Base-by-base conservation (phyloP, 1,140 invertebrate species). In the Zaprionus lachaisei region DNA sequence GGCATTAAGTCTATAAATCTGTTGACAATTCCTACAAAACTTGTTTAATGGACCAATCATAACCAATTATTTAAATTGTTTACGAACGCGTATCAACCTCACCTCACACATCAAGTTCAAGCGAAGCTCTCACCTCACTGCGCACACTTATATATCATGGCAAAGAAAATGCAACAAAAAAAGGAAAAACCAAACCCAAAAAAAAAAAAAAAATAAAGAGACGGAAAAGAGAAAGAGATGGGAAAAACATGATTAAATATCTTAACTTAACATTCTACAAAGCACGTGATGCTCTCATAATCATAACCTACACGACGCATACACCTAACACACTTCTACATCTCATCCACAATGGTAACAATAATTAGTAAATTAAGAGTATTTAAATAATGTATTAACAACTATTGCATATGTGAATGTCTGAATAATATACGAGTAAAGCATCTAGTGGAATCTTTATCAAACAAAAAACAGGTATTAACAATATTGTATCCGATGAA, bases 341-440 rank as follows among this genome's bases (percentile, higher is more conserved):
- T 86, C 80, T 81, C 87, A 91, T 91, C 87, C 80, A 90, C 83
- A 91, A 91, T 87, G 87, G 87, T 91, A 91, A 91, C 87, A 91
- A 91, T 91, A 91, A 91, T 86, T 91, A 91, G 87, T 79, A 57
- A 71, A 74, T 63, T 91, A 91, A 91, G 86, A 55, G 69, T 83
- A 85, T 80, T 78, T 64, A 77, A 83, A 78, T 71, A 68, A 62
- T 61, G 54, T 68, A 72, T 62, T 80, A 84, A 81, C 49, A 65
- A 79, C 57, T 61, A 77, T 81, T 67, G 57, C 57, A 73, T 54
- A 77, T 80, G 63, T 89, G 69, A 83, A 75, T 84, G 80, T 85
- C 77, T 86, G 67, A 82, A 72, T 74, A 64, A 74, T 47, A 85
- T 63, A 68, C 65, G 37, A 74, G 26, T 65, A 54, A 69, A 74